Evolutionary conservation across 1,140 invertebrate species (phyloP).

Genomic region (Penaeus chinensis): DNA sequence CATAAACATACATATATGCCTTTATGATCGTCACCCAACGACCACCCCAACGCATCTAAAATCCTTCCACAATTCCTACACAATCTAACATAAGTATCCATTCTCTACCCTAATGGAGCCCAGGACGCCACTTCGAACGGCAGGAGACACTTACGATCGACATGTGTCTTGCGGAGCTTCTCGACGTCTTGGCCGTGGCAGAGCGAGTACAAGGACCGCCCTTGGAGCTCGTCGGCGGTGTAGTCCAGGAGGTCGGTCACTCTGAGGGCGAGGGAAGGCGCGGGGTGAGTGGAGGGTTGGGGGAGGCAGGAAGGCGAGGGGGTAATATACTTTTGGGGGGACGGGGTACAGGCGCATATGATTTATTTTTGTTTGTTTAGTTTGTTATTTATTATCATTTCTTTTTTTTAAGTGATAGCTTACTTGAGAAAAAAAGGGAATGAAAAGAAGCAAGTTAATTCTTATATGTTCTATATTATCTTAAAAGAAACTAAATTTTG

Average conservation of each 20-base stretch:
- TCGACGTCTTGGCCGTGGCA: slow-evolving; percentile 96
- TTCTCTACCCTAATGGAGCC: too few species aligned
- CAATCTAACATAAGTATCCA: too few species aligned
- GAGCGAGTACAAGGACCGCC: slow-evolving; percentile 91
- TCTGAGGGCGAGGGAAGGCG: slow-evolving; percentile 71
- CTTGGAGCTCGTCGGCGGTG: slow-evolving; percentile 90
- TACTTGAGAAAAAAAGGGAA: too few species aligned
- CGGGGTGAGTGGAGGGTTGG: neutral
- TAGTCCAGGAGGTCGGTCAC: slow-evolving; percentile 94
- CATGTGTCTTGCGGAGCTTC: slow-evolving; percentile 80
- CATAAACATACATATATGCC: too few species aligned
- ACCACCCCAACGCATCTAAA: too few species aligned
- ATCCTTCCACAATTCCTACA: too few species aligned
- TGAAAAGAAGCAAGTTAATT: too few species aligned
- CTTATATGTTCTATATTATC: too few species aligned
- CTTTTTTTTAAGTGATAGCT: too few species aligned
- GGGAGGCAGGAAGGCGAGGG: neutral
- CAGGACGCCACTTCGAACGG: neutral
- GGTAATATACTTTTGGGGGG: neutral
- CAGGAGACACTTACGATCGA: slow-evolving; percentile 61
- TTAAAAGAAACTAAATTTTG: too few species aligned
- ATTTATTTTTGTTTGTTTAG: neutral
- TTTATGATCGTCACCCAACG: too few species aligned
- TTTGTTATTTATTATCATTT: too few species aligned
- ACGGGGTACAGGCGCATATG: neutral